Evolutionary conservation across 2,888 invertebrate genomes (phyloP).

Genomic region (Nowickia ferox): DNA sequence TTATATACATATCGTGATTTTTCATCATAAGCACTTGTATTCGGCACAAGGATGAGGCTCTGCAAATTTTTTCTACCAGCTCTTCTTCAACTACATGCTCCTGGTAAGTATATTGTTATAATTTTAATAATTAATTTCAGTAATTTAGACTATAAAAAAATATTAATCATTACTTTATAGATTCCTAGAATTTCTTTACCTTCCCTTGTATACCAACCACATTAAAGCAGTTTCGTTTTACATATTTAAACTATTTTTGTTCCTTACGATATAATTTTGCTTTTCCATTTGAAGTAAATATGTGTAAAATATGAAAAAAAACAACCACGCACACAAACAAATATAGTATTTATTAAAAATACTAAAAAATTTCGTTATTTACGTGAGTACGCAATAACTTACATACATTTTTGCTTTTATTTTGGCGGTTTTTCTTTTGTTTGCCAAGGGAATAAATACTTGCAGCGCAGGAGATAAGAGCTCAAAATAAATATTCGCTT

Average conservation of each 20-base stretch:
- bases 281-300: background rate
- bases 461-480: background rate
- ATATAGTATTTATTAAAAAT: background rate
- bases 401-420: background rate
- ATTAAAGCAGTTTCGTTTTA: too few relatives aligned
- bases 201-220: too few relatives aligned
- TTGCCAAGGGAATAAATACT: background rate
- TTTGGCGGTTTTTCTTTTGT: background rate
- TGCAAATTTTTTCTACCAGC: too few relatives aligned
- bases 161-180: too few relatives aligned
- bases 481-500: constrained; percentile 9
- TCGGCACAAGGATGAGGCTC: too few relatives aligned
- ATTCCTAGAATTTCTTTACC: too few relatives aligned
- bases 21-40: too few relatives aligned
- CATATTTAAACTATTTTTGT: background rate
- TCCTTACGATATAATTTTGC: background rate
- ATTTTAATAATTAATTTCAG: too few relatives aligned
- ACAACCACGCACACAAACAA: background rate
- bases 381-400: background rate
- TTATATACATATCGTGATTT: too few relatives aligned
- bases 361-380: background rate
- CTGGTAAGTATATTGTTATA: too few relatives aligned
- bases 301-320: background rate
- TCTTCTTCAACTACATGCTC: too few relatives aligned
- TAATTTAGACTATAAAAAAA: too few relatives aligned